Percentiles rank a stretch among this genome's conserved stretches.
These are phyloP conservation scores for Pheosia tremula DNA, from an alignment of 2,888 invertebrate genomes.

Conservation along the genomic window DNA sequence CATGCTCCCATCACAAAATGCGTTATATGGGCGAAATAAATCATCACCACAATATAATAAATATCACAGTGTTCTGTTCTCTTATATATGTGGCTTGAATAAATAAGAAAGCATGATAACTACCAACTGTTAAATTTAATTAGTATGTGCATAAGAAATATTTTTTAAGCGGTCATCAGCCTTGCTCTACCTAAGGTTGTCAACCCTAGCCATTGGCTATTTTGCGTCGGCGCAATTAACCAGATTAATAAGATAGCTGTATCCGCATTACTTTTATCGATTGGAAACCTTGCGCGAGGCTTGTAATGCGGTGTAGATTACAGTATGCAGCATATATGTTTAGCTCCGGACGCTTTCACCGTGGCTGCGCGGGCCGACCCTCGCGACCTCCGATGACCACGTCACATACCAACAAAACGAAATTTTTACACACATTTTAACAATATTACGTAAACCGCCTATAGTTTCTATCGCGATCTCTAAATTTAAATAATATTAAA, in stretches of 20 bases:
- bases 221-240: slow-evolving; percentile 30
- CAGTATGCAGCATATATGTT: slow-evolving; percentile 13
- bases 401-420: slow-evolving; percentile 23
- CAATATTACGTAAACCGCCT: slow-evolving; percentile 15
- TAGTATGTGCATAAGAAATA: not conserved
- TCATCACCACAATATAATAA: too few species aligned
- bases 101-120: not conserved
- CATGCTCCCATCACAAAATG: too few species aligned
- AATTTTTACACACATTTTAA: slow-evolving; percentile 13
- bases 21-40: too few species aligned
- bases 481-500: not conserved
- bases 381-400: slow-evolving; percentile 42
- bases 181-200: not conserved
- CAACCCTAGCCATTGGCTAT: slow-evolving; percentile 7
- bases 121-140: not conserved
- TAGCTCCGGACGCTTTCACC: slow-evolving; percentile 48
- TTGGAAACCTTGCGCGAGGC: slow-evolving; percentile 38
- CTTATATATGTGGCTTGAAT: not conserved
- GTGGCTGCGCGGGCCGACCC: slow-evolving; percentile 35
- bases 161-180: not conserved
- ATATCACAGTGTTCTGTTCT: too few species aligned
- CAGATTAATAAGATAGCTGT: slow-evolving; percentile 33
- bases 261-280: slow-evolving; percentile 43
- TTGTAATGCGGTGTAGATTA: slow-evolving; percentile 22
- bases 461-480: slow-evolving; percentile 8